Base-by-base conservation (phyloP, 1,140 invertebrate genomes). In the Chironomus striatipennis region DNA sequence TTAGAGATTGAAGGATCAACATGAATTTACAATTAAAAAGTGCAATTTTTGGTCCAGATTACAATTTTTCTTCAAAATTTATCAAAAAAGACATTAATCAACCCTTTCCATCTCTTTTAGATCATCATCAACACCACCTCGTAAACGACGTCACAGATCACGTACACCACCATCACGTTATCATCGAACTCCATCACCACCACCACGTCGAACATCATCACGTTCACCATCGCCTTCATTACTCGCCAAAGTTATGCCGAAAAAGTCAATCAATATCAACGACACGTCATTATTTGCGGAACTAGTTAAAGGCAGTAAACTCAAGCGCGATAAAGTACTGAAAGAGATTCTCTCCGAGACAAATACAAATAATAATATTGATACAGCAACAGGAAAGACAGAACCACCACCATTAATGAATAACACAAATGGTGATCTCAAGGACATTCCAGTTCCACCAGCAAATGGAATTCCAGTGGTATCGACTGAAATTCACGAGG, bases 281-380 rank as follows among this genome's bases (percentile, higher is more conserved):
- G 91, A 93, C 77, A 94, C 93, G 2, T 94, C 92, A 81, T 84
- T 95, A 0, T 96, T 95, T 81, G 93, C 93, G 1, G 93, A 95
- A 81, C 84, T 96, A 17, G 91, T 95, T 0, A 94, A 94, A 78
- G 17, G 47, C 9, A 90, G 92, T 78, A 89, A 90, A 76, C 91
- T 93, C 75, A 93, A 92, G 83, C 84, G 91, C 3, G 90, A 91
- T 76, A 85, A 92, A 77, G 91, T 90, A 15, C 82, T 87, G 21
- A 89, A 91, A 79, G 89, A 88, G 80, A 85, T 89, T 20, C 82
- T 88, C 75, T 86, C 76, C 3, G 42, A 34, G 24, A 73, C 65
- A n/a, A 70, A 34, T 65, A 42, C 42, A 34, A 75, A 18, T 42
- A 9, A 15, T 73, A 9, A 15, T 73, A 64, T 15, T 7, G 75